phyloP scores from a whole-genome alignment of 2,113 vertebrate genomes.

The Aspiorhynchus laticeps region DNA sequence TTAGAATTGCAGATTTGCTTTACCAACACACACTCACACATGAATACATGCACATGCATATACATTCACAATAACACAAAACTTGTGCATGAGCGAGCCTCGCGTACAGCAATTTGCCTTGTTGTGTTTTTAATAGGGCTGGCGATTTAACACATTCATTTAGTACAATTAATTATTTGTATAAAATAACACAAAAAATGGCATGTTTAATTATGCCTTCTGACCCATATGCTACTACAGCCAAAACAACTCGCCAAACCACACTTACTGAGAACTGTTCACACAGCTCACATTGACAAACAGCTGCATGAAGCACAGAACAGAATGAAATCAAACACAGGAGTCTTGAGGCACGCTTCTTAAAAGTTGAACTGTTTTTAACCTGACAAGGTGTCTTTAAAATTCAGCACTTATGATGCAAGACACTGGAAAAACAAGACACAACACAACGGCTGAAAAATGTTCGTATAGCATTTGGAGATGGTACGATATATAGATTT shows the following conservation, averaged over 20 bases:
- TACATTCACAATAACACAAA: conserved; percentile 20
- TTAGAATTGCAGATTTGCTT: conserved; percentile 58
- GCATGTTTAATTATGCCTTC: not conserved
- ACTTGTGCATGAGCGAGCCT: not conserved
- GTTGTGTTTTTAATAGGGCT: conserved; percentile 12
- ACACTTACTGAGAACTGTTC: not conserved
- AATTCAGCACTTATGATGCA: conserved; percentile 5
- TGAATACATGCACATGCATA: not conserved
- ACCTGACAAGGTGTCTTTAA: not conserved
- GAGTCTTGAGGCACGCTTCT: not conserved
- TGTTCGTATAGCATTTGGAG: not conserved
- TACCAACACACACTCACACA: conserved; percentile 21
- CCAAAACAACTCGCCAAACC: not conserved
- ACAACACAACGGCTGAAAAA: not conserved
- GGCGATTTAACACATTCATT: not conserved
- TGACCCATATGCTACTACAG: not conserved
- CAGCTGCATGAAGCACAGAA: not conserved
- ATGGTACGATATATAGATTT: not conserved
- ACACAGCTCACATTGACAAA: not conserved
- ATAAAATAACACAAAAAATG: not conserved
- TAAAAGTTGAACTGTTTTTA: not conserved
- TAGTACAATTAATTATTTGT: not conserved
- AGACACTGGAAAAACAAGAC: conserved; percentile 15
- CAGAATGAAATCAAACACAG: not conserved
- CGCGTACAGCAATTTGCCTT: not conserved